Evolutionary conservation across 2,888 invertebrate species (phyloP).

Genomic region (Chrysomela aeneicollis): DNA sequence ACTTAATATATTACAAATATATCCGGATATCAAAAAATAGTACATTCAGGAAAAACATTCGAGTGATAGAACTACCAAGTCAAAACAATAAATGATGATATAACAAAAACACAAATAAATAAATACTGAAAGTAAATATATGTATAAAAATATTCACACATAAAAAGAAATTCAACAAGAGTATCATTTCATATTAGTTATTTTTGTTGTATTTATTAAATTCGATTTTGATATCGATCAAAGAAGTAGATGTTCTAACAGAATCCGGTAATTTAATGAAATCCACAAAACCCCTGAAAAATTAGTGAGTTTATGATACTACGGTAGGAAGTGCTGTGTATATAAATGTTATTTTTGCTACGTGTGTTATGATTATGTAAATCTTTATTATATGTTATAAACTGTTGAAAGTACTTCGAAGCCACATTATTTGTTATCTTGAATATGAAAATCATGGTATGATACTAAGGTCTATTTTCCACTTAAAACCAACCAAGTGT

Average conservation of each 20-base stretch:
- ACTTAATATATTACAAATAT: too few species aligned
- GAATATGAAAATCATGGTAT: conserved; percentile 1
- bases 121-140: not conserved
- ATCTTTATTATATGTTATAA: not conserved
- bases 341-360: not conserved
- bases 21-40: too few species aligned
- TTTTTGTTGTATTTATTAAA: not conserved
- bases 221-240: not conserved
- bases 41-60: too few species aligned
- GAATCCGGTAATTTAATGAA: not conserved
- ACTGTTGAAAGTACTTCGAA: not conserved
- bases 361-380: not conserved
- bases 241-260: conserved; percentile 1
- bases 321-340: not conserved
- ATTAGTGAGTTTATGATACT: not conserved
- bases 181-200: not conserved
- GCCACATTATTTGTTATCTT: conserved; percentile 5
- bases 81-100: too few species aligned
- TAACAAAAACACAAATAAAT: not conserved
- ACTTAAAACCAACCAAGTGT: too few species aligned
- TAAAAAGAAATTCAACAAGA: not conserved
- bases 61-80: too few species aligned
- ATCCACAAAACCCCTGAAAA: not conserved
- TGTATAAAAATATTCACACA: not conserved
- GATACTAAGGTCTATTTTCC: too few species aligned